Conservation (phyloP, 2,797 vertebrate species). For the Mus spretus region DNA sequence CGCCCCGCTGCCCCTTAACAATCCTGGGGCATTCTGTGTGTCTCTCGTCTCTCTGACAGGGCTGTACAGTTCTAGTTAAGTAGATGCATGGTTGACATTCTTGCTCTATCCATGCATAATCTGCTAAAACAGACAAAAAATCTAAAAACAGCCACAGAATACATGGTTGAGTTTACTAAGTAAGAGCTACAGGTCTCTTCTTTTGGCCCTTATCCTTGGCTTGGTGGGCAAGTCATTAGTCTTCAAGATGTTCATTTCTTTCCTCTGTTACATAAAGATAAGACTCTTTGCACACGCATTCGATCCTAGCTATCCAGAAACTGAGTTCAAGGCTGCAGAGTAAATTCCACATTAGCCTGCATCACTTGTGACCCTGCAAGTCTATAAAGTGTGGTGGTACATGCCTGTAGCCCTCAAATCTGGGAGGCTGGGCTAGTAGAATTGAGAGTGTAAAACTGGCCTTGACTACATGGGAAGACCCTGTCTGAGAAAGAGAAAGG, state of each 20-base stretch:
- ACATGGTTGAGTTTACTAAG: constrained; percentile 43
- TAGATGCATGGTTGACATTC: constrained; percentile 58
- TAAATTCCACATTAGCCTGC: neutral
- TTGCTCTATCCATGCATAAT: constrained; percentile 25
- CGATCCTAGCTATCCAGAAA: neutral
- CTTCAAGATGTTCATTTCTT: neutral
- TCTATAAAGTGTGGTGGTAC: neutral
- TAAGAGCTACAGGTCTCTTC: neutral
- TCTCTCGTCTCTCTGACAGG: constrained; percentile 9
- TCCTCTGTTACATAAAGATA: neutral
- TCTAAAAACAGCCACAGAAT: neutral
- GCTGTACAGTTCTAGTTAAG: neutral
- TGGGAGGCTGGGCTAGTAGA: neutral
- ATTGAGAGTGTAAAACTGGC: neutral
- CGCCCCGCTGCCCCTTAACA: neutral
- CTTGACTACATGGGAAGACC: neutral
- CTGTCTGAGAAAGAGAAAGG: neutral
- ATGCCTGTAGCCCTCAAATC: neutral
- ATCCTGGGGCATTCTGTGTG: neutral
- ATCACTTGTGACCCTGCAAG: neutral
- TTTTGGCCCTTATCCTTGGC: neutral
- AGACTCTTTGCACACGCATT: neutral
- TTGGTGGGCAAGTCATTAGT: neutral
- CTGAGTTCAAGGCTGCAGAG: neutral
- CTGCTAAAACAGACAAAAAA: neutral